Evolutionary conservation across 2,113 vertebrate species (phyloP), one percentile per base, ranked within the genome.

Genomic region (Pelecanoides urinatrix): DNA sequence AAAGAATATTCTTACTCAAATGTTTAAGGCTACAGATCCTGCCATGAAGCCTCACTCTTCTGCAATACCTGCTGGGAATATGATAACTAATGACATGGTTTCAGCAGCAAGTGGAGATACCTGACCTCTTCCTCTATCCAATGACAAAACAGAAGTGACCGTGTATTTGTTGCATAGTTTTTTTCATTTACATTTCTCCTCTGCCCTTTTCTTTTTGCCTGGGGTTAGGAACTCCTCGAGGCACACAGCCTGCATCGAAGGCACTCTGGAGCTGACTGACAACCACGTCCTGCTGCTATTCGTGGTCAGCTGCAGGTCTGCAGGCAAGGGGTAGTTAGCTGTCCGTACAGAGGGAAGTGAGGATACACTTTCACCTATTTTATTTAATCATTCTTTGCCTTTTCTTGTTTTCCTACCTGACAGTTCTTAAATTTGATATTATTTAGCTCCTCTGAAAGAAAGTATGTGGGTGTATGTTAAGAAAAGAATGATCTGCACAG

Each of bases 401-500:
- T 68, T 74, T 93, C 63, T 88, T 95, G 95, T 97, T 96, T 96
- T 94, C 82, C 82, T 71, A 92, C 78, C 88, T 94, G 74, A 92
- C 92, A 95, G 90, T 80, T 97, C 94, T 96, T 94, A 94, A 88
- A 96, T 92, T 88, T 92, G 71, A 34, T 95, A 96, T 96, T 96
- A 96, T 95, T 97, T 96, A 95, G 94, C 88, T 97, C 78, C 86
- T 73, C 38, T 88, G 88, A 97, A 96, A 97, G 94, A 96, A 97
- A 96, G 95, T 83, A 66, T 73, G 96, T 96, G 96, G 96, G 96
- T 92, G 96, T 96, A 86, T 36, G 96, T 95, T 97, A 96, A 97
- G 96, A 97, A 97, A 97, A 97, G 96, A 92, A 97, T 86, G 92
- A 97, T 96, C 95, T 90, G 90, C 88, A 86, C 74, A 95, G 96